phyloP scores from a whole-genome alignment of 2,888 invertebrate genomes.

The Crepidodera aurea region DNA sequence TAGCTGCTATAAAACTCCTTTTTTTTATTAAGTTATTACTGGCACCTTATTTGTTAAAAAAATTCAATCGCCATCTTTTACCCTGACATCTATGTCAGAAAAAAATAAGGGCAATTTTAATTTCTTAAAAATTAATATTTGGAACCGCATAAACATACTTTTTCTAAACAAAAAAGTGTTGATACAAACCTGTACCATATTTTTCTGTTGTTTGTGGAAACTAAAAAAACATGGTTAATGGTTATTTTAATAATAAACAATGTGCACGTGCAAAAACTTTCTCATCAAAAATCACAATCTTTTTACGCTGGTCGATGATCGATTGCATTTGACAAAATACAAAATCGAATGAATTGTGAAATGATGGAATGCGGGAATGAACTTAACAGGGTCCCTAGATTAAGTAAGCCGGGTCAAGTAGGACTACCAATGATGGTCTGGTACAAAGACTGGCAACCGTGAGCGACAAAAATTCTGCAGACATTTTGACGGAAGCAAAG shows the following conservation, averaged over 20 bases:
- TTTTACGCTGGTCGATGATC: not conserved
- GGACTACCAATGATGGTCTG: too few relatives aligned
- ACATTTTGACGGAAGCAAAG: too few relatives aligned
- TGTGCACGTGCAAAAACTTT: conserved; percentile 1
- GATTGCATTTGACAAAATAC: not conserved
- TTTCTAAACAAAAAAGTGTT: not conserved
- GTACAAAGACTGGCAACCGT: too few relatives aligned
- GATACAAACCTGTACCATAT: conserved; percentile 55
- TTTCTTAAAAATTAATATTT: conserved; percentile 28
- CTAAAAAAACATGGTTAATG: conserved; percentile 53
- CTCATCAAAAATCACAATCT: not conserved
- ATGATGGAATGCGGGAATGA: too few relatives aligned
- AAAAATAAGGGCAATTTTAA: conserved; percentile 53
- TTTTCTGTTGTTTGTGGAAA: conserved; percentile 38
- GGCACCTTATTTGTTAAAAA: conserved; percentile 50
- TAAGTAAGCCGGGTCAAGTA: too few relatives aligned
- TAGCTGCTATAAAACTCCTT: too few relatives aligned
- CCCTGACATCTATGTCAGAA: conserved; percentile 45
- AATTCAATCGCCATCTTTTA: conserved; percentile 58
- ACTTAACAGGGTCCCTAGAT: too few relatives aligned
- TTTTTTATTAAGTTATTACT: too few relatives aligned
- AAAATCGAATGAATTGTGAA: not conserved
- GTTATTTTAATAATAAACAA: conserved; percentile 47
- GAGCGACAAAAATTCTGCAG: too few relatives aligned
- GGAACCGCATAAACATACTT: not conserved